Base-by-base conservation (phyloP, 92 coral and sea anemone species). In the Zoanthus gigantus region DNA sequence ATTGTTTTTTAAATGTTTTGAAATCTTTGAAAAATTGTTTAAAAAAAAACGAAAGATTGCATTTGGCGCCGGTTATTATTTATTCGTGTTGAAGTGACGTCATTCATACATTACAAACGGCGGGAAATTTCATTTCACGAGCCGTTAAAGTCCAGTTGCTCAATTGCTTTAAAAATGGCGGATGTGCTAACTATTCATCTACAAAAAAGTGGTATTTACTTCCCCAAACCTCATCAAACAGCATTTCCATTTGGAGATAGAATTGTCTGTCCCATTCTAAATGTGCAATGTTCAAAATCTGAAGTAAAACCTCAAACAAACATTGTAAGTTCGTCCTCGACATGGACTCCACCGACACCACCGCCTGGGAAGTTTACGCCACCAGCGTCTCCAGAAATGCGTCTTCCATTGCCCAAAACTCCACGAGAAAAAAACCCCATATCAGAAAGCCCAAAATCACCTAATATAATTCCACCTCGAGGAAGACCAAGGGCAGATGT, bases 401-500 rank as follows among this genome's bases (percentile, higher is more conserved):
- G 31, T 66, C 76, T 66, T 29, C 93, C 89, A 34, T 86, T 89
- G 17, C 95, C 93, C 47, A 93, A 90, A 12, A 88, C 94, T 44
- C 96, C 97, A 50, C 87, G 66, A 37, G 91, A 93, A 34, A 90
- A 87, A 46, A 83, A 48, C 30, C 87, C 89, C 6, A 69, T 85
- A 60, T 42, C 76, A 31, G 87, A 90, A 78, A 80, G 87, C 71
- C 91, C 96, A 42, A 93, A 86, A 67, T 96, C 98, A 52, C 94
- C 94, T 84, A 96, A 92, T 12, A 83, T 69, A 57, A 81, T 92
- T 83, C 95, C 98, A 66, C 98, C 96, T 48, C 93, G 99, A 91
- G 99, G 99, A 52, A 92, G 99, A 57, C 99, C 99, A 30, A 95
- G 95, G 79, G 99, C 99, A 3, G 99, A 95, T 76, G 91, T 95